phyloP scores from a whole-genome alignment of 2,113 vertebrate genomes.

The Poeciliopsis prolifica region DNA sequence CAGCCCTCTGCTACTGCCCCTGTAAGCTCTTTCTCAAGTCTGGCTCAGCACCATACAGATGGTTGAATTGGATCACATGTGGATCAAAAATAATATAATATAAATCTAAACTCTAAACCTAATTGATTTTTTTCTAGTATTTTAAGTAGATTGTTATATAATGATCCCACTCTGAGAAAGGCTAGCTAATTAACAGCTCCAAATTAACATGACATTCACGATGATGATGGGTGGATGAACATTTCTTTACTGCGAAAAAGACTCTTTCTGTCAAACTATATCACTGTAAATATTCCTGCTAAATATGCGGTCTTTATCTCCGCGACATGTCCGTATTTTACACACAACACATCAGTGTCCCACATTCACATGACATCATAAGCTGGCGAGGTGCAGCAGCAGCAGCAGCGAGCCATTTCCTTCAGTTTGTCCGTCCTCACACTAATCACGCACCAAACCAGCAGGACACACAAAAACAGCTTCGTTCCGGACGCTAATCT shows the following conservation, averaged over 20 bases:
- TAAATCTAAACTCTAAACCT: too few relatives aligned
- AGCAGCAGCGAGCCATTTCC: neutral
- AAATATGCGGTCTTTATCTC: neutral
- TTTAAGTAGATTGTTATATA: too few relatives aligned
- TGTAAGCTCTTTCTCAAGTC: too few relatives aligned
- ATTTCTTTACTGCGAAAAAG: neutral
- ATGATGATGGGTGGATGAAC: neutral
- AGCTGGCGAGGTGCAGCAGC: neutral
- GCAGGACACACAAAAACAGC: neutral
- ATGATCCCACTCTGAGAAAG: too few relatives aligned
- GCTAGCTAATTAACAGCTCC: too few relatives aligned
- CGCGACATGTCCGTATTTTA: neutral
- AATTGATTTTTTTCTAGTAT: too few relatives aligned
- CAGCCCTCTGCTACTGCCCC: too few relatives aligned
- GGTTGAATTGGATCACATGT: too few relatives aligned
- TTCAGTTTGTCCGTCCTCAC: constrained; percentile 8
- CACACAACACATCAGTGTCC: neutral
- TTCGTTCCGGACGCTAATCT: constrained; percentile 4
- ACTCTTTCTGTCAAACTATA: neutral
- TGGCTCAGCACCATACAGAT: too few relatives aligned
- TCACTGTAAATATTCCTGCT: neutral
- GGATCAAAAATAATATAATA: too few relatives aligned
- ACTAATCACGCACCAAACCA: neutral
- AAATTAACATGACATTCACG: neutral
- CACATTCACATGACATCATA: neutral